These are phyloP conservation scores for Hydrotaea cyrtoneurina DNA, from an alignment of 2,888 invertebrate genomes.

Conservation along the genomic window DNA sequence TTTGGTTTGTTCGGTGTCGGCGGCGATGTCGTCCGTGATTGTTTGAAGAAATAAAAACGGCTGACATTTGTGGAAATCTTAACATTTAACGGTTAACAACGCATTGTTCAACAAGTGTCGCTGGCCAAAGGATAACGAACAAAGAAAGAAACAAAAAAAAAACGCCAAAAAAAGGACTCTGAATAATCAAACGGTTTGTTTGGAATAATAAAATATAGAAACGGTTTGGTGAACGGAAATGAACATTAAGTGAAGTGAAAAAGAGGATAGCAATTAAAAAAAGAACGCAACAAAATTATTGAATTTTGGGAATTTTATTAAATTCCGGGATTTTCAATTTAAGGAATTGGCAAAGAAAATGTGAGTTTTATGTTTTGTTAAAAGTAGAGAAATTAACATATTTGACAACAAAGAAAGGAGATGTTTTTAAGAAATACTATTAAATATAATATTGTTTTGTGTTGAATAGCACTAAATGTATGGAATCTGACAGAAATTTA, in stretches of 20 bases:
- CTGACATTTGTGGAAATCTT: constrained; percentile 63
- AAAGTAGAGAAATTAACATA: not conserved
- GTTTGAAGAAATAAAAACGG: constrained; percentile 27
- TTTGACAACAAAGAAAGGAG: too few relatives aligned
- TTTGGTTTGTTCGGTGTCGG: not conserved
- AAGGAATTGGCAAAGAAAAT: not conserved
- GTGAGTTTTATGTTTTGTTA: not conserved
- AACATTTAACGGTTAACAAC: constrained; percentile 63
- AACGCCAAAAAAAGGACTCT: not conserved
- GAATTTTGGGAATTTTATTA: too few relatives aligned
- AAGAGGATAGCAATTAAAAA: not conserved
- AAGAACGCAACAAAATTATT: too few relatives aligned
- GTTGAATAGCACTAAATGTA: too few relatives aligned
- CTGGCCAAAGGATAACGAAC: constrained; percentile 63
- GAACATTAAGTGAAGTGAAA: not conserved
- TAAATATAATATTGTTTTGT: too few relatives aligned
- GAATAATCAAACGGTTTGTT: not conserved
- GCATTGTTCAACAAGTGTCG: constrained; percentile 81
- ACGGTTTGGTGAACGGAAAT: not conserved
- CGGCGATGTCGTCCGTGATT: constrained; percentile 7
- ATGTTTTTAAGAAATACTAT: too few relatives aligned
- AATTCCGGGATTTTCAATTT: not conserved
- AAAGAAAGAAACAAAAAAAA: not conserved
- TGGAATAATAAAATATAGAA: not conserved
- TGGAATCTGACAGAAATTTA: too few relatives aligned